Base-by-base conservation (phyloP, 53 echinoderm and acorn worm genomes). In the Temnopleurus reevesii region DNA sequence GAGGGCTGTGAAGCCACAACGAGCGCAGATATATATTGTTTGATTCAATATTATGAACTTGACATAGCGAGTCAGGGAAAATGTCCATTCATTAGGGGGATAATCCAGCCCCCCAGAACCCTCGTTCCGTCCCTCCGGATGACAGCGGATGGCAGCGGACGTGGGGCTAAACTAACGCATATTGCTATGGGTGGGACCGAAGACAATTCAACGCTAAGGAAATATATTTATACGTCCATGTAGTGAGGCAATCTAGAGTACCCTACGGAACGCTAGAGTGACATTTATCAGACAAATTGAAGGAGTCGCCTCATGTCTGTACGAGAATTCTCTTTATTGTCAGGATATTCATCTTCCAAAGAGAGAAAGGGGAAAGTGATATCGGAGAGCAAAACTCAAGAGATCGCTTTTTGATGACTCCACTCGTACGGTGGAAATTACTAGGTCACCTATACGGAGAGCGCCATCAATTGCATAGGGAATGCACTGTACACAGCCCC, bases 31-130 rank as follows among this genome's bases (percentile, higher is more conserved):
- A 49, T 18, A 77, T 87, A 87, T 87, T 64, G 88, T 66, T 87
- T 87, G 88, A 87, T 87, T 66, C 88, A 66, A 87, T 87, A 87
- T 87, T 87, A 87, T 66, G 88, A 87, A 87, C 88, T 87, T 87
- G 88, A 87, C 88, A 87, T 87, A 87, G 88, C 88, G 47, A 87
- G 88, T 87, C 65, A 87, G 88, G 66, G 88, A 87, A 86, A 87
- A 87, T 87, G 88, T 87, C 71, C 88, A 87, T 87, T 87, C 88
- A 87, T 87, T 87, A 71, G 88, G 88, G 71, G 34, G 31, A 66
- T 87, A 87, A 66, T 53, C 88, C 65, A 29, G 36, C 88, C 65
- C 31, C 66, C 88, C 2, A 13, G 18, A 13, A 45, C 61, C 45
- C 85, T 33, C 12, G 5, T 36, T 59, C 71, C 30, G 8, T 33